phyloP scores from a whole-genome alignment of 2,797 vertebrate genomes.

The Natrix natrix region DNA sequence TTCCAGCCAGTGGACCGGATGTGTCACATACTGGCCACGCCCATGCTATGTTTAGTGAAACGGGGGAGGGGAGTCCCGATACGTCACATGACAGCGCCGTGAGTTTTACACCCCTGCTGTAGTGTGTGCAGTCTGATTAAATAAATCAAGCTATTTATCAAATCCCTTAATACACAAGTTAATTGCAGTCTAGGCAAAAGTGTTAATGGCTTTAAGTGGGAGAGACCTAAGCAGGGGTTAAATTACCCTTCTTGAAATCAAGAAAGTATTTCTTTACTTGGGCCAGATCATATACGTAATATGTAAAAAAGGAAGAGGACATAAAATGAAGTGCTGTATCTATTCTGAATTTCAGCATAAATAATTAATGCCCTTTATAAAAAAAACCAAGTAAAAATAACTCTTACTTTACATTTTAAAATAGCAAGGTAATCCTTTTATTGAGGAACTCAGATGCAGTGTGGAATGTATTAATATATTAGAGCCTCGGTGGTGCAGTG shows the following conservation, averaged over 20 bases:
- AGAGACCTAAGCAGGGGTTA: not conserved
- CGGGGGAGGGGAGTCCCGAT: too few relatives aligned
- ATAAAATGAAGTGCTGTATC: not conserved
- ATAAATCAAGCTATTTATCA: not conserved
- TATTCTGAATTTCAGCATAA: not conserved
- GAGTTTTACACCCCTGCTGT: too few relatives aligned
- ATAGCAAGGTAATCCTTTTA: not conserved
- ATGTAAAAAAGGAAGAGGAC: slow-evolving; percentile 14
- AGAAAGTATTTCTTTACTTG: not conserved
- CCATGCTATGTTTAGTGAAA: too few relatives aligned
- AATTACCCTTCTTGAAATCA: not conserved
- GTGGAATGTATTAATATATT: not conserved
- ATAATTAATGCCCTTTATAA: not conserved
- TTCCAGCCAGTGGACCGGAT: too few relatives aligned
- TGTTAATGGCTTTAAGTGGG: not conserved
- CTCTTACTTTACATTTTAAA: not conserved
- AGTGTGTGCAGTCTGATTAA: not conserved
- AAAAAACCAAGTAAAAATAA: not conserved
- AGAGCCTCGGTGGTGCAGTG: too few relatives aligned
- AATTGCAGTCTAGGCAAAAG: too few relatives aligned
- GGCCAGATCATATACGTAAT: not conserved
- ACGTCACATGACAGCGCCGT: too few relatives aligned
- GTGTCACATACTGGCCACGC: too few relatives aligned
- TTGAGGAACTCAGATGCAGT: not conserved
- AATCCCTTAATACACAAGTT: not conserved